Percentiles rank a stretch among this genome's conserved stretches.
phyloP scores from a whole-genome alignment of 2,888 invertebrate genomes.

The Vannuccia rotundouncinata region DNA sequence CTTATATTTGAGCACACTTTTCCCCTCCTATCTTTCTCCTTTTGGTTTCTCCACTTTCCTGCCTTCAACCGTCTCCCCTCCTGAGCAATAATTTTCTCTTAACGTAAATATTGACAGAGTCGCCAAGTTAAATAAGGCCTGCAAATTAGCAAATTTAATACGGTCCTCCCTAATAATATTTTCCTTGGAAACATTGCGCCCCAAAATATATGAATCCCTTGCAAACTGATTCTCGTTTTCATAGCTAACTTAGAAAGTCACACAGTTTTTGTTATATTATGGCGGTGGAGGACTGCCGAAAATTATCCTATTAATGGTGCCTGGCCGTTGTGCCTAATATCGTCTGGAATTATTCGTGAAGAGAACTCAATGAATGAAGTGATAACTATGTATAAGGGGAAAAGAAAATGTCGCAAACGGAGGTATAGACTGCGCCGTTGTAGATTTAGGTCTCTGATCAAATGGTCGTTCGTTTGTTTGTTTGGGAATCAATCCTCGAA shows the following conservation, averaged over 20 bases:
- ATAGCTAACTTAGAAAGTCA: not conserved
- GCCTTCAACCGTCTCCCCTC: not conserved
- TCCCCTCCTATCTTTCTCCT: not conserved
- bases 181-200: not conserved
- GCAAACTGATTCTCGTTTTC: not conserved
- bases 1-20: not conserved
- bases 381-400: not conserved
- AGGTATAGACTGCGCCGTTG: not conserved
- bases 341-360: too few species aligned
- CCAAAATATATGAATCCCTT: not conserved
- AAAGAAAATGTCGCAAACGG: not conserved
- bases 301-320: not conserved
- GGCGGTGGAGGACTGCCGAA: not conserved
- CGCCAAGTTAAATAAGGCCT: conserved; percentile 15
- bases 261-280: not conserved
- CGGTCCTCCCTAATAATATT: conserved; percentile 16
- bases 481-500: not conserved
- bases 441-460: not conserved
- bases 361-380: not conserved
- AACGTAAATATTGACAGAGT: conserved; percentile 2
- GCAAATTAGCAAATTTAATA: conserved; percentile 5
- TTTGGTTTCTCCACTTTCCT: not conserved
- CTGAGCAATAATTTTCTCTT: too few species aligned
- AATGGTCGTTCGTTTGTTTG: conserved; percentile 5
- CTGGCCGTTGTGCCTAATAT: too few species aligned